Base-by-base conservation (phyloP, 2,888 invertebrate genomes). In the Eumerus sabulonum region DNA sequence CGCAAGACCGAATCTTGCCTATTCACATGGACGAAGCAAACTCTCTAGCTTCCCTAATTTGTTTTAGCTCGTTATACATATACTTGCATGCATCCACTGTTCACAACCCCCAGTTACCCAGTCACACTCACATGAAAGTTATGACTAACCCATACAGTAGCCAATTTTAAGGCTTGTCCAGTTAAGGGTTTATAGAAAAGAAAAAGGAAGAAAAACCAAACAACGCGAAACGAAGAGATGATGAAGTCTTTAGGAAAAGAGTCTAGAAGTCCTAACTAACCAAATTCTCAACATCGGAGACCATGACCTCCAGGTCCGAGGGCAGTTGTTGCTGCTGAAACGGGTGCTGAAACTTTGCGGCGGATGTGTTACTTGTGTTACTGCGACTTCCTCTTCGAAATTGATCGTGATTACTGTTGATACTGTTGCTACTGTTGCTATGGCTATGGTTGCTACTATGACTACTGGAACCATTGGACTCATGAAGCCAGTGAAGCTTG, bases 241-340 rank as follows among this genome's bases (percentile, higher is more conserved):
- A 51, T 71, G 51, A 74, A 48, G 11, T 16, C 13, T 19, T 56
- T 53, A 70, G 27, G 27, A 27, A 7, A 63, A 17, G 53, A 51
- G 51, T 40, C 51, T 76, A 64, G 59, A 56, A 76, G 60, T 71
- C 62, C 86, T 89, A 88, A 87, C 88, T 88, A 85, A 88, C 87
- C 85, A 89, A 82, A 83, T 88, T 88, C 83, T 89, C 89, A 70
- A 88, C 84, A 82, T 89, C 89, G 17, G 88, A 88, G 47, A 89
- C 85, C 84, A 87, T 87, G 38, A 88, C 87, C 84, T 89, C 89
- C 60, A 88, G 83, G 82, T 89, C 88, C 53, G 89, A 88, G 50
- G 87, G 86, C 82, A 87, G 82, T 73, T 87, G 86, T 11, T 84
- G 84, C 60, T 70, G 71, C 36, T 64, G 72, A 14, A 63, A 72